These are phyloP conservation scores for Tamandua tetradactyla DNA, from an alignment of 2,797 vertebrate species.

Conservation along the genomic window DNA sequence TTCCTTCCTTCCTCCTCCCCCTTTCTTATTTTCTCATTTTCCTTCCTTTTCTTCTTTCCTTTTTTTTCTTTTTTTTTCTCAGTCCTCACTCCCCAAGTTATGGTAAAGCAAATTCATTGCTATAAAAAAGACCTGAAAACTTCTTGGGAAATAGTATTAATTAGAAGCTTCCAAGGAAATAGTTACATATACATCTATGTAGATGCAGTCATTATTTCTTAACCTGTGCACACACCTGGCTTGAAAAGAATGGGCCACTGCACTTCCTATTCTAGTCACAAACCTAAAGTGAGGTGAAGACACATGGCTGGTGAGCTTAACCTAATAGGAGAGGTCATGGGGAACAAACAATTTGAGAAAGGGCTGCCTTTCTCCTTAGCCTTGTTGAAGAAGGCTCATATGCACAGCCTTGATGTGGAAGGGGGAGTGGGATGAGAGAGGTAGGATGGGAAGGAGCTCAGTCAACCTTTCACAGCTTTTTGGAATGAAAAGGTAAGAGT, in stretches of 20 bases:
- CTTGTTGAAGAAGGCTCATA: neutral
- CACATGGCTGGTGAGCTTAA: neutral
- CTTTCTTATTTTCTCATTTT: too few relatives aligned
- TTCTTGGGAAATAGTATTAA: neutral
- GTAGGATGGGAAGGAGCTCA: neutral
- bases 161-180: neutral
- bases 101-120: too few relatives aligned
- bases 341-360: neutral
- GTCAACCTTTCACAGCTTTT: neutral
- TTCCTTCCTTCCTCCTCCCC: too few relatives aligned
- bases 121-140: too few relatives aligned
- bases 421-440: neutral
- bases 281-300: fast-evolving
- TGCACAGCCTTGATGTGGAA: neutral
- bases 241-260: neutral
- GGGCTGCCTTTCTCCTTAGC: neutral
- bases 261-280: neutral
- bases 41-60: too few relatives aligned
- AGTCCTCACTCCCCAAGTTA: too few relatives aligned
- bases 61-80: too few relatives aligned
- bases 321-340: neutral
- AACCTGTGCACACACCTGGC: neutral
- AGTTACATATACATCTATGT: too few relatives aligned
- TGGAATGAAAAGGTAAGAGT: neutral
- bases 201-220: neutral